These are phyloP conservation scores for Sebastes diaconus DNA, from an alignment of 2,797 vertebrate genomes.

Conservation along the genomic window DNA sequence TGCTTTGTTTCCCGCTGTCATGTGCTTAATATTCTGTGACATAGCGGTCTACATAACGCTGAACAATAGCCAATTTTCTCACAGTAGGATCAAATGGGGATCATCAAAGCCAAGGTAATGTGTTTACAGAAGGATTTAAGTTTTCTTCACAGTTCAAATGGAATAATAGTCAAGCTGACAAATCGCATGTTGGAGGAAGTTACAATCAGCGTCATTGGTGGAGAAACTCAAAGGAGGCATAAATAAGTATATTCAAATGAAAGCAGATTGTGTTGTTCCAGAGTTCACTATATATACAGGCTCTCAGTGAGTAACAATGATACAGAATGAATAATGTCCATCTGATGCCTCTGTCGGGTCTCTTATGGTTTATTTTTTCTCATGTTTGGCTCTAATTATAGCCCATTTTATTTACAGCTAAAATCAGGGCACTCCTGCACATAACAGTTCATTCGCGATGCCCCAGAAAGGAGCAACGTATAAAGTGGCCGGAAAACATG, in stretches of 20 bases:
- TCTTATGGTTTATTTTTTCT: conserved; percentile 11
- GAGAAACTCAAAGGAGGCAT: neutral
- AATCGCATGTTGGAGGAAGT: neutral
- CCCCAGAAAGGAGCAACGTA: conserved; percentile 47
- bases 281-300: neutral
- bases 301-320: neutral
- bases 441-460: conserved; percentile 55
- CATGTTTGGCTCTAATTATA: conserved; percentile 39
- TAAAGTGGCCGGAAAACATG: conserved; percentile 36
- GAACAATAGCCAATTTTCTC: conserved; percentile 32
- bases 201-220: neutral
- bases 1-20: conserved; percentile 22
- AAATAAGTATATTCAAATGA: neutral
- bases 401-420: conserved; percentile 50
- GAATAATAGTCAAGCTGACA: neutral
- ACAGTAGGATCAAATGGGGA: conserved; percentile 20
- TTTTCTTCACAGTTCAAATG: neutral
- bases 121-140: conserved; percentile 1
- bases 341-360: neutral
- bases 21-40: conserved; percentile 23
- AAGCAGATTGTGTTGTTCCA: neutral
- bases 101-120: conserved; percentile 26
- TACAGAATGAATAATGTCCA: neutral
- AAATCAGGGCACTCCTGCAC: conserved; percentile 51
- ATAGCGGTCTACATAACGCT: conserved; percentile 7